A percentile compares a stretch with the other conserved stretches of the same genome.
phyloP scores from a whole-genome alignment of 2,888 invertebrate species.

The Branchipolynoe longqiensis region DNA sequence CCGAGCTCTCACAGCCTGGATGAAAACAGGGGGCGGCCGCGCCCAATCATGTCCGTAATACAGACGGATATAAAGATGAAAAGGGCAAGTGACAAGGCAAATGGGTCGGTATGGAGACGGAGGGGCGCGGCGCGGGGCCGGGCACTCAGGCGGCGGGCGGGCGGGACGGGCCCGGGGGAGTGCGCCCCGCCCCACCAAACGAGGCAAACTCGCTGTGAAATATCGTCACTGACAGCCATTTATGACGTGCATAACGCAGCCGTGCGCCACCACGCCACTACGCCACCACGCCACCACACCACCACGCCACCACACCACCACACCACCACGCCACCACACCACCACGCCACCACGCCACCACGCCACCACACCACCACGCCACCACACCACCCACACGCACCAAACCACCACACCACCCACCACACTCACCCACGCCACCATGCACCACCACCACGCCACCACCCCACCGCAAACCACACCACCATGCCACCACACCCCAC shows the following conservation, averaged over 20 bases:
- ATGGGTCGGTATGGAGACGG: conserved; percentile 33
- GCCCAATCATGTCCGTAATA: conserved; percentile 40
- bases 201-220: conserved; percentile 56
- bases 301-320: neutral
- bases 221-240: conserved; percentile 54
- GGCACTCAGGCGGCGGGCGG: conserved; percentile 21
- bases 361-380: too few relatives aligned
- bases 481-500: too few relatives aligned
- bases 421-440: too few relatives aligned
- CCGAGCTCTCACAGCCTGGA: too few relatives aligned
- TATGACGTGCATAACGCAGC: conserved; percentile 46
- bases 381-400: too few relatives aligned
- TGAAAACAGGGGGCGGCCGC: conserved; percentile 40
- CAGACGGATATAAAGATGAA: conserved; percentile 57
- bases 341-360: too few relatives aligned
- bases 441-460: too few relatives aligned
- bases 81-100: conserved; percentile 57
- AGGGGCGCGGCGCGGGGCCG: conserved; percentile 18
- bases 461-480: too few relatives aligned
- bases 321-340: too few relatives aligned
- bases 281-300: neutral
- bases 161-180: conserved; percentile 30
- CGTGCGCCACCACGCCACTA: neutral
- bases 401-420: too few relatives aligned
- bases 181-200: conserved; percentile 10